These are phyloP conservation scores for Amphipoea lucens DNA, from an alignment of 2,888 invertebrate species.

Conservation along the genomic window DNA sequence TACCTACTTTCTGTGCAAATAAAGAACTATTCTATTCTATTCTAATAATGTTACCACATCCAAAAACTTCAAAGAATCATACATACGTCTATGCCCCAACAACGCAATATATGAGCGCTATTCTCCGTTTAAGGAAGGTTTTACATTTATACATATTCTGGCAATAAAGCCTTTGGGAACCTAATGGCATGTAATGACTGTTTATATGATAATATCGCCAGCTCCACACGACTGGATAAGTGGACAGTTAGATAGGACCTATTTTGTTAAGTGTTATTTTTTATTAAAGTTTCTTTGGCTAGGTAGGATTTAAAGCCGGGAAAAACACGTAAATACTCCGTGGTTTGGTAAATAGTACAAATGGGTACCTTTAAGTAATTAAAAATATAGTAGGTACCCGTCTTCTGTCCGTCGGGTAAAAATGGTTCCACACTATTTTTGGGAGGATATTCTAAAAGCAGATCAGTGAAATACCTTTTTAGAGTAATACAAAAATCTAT, in stretches of 20 bases:
- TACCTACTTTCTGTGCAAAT: too few relatives aligned
- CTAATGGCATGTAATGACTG: slow-evolving; percentile 81
- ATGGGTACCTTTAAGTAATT: too few relatives aligned
- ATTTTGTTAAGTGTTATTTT: slow-evolving; percentile 29
- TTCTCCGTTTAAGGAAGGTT: slow-evolving; percentile 83
- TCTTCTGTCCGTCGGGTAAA: too few relatives aligned
- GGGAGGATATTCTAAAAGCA: too few relatives aligned
- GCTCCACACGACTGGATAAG: slow-evolving; percentile 71
- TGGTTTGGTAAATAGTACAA: too few relatives aligned
- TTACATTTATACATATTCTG: slow-evolving; percentile 86
- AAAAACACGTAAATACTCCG: neutral
- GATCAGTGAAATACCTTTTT: too few relatives aligned
- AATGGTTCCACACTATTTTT: too few relatives aligned
- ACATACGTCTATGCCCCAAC: slow-evolving; percentile 1
- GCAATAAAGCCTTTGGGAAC: slow-evolving; percentile 83
- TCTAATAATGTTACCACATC: slow-evolving; percentile 62
- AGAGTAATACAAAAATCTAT: too few relatives aligned
- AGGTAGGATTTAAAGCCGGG: neutral
- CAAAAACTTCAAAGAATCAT: slow-evolving; percentile 19
- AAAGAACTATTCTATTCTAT: too few relatives aligned
- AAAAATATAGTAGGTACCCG: too few relatives aligned
- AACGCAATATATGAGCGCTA: slow-evolving; percentile 77
- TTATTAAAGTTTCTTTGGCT: neutral
- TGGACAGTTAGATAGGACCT: slow-evolving; percentile 28
- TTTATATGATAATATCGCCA: slow-evolving; percentile 84